phyloP scores from a whole-genome alignment of 2,797 vertebrate species.

The Scomberomorus guttatus region DNA sequence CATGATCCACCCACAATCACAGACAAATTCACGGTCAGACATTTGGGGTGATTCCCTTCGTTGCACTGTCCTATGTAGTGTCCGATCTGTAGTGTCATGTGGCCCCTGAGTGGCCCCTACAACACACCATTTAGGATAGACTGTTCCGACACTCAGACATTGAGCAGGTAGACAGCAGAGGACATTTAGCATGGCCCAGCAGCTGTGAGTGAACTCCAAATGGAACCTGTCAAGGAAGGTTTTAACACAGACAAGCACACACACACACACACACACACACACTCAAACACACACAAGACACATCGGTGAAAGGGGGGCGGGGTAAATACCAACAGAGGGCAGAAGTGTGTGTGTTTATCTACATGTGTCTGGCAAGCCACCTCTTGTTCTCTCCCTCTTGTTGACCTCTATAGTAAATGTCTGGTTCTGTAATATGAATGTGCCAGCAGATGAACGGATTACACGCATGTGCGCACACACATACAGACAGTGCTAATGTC shows the following conservation, averaged over 20 bases:
- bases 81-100: neutral
- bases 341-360: neutral
- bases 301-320: neutral
- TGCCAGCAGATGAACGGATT: conserved; percentile 35
- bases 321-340: too few relatives aligned
- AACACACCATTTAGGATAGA: neutral
- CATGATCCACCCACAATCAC: neutral
- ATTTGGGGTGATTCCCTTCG: neutral
- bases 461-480: neutral
- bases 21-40: conserved; percentile 9
- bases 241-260: neutral
- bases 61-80: neutral
- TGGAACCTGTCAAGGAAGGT: conserved; percentile 5
- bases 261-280: neutral
- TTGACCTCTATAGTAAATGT: conserved; percentile 54
- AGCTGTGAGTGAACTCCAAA: neutral
- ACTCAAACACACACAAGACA: neutral
- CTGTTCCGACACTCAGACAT: neutral
- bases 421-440: conserved; percentile 42
- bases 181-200: neutral
- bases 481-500: conserved; percentile 47
- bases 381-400: too few relatives aligned
- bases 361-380: conserved; percentile 22
- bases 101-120: neutral
- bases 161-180: neutral